Conservation (phyloP, 2,113 vertebrate species). For the Polypterus bichir region DNA sequence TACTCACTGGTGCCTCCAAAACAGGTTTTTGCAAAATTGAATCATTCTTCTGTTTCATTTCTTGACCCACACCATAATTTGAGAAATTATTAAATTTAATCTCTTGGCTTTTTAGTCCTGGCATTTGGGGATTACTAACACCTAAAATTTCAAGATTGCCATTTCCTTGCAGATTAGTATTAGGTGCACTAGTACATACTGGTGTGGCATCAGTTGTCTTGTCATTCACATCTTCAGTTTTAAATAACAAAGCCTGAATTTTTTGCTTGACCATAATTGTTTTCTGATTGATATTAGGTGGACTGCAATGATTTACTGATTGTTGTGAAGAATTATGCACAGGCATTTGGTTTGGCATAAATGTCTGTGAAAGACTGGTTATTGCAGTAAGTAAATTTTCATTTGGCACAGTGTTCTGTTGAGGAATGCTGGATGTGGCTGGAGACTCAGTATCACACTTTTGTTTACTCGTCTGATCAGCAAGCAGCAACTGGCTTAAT, state of each 20-base stretch:
- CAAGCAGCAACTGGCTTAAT: constrained; percentile 20
- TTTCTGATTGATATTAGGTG: constrained; percentile 12
- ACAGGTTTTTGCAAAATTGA: too few relatives aligned
- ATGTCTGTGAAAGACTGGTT: constrained; percentile 18
- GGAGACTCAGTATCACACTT: constrained; percentile 12
- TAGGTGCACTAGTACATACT: constrained; percentile 28
- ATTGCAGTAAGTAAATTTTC: constrained; percentile 24
- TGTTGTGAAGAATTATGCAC: constrained; percentile 17
- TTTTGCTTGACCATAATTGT: constrained; percentile 51
- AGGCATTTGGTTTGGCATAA: constrained; percentile 16
- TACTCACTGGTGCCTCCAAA: too few relatives aligned
- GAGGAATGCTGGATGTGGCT: constrained; percentile 10
- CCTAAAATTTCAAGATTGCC: constrained; percentile 12
- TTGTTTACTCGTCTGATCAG: constrained; percentile 25
- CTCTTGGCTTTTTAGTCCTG: constrained; percentile 40
- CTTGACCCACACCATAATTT: too few relatives aligned
- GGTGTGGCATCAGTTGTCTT: constrained; percentile 38
- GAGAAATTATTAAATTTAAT: too few relatives aligned
- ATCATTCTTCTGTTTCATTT: too few relatives aligned
- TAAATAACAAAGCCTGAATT: constrained; percentile 64
- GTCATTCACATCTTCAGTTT: constrained; percentile 50
- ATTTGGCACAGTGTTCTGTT: constrained; percentile 16
- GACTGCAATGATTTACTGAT: constrained; percentile 6
- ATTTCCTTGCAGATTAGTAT: constrained; percentile 18
- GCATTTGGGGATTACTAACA: constrained; percentile 50